These are phyloP conservation scores for Calameuta idolon DNA, from an alignment of 2,888 invertebrate genomes.

Conservation along the genomic window DNA sequence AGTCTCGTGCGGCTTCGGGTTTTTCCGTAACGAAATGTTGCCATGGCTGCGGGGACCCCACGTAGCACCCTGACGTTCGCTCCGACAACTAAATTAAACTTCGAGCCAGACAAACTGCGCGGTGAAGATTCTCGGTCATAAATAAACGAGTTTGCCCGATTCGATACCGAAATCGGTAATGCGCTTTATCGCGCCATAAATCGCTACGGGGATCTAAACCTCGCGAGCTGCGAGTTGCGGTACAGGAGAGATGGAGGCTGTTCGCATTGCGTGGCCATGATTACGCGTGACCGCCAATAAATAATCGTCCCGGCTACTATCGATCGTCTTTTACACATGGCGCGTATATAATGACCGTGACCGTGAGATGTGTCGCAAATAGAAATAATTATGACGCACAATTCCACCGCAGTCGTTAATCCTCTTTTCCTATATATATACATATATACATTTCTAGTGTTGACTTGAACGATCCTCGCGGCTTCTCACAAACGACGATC, in stretches of 20 bases:
- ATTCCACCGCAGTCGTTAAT: slow-evolving; percentile 1
- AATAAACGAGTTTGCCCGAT: slow-evolving; percentile 45
- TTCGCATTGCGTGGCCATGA: slow-evolving; percentile 8
- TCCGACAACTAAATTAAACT: slow-evolving; percentile 39
- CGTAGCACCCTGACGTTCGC: neutral
- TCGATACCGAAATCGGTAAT: slow-evolving; percentile 46
- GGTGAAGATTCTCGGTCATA: slow-evolving; percentile 39
- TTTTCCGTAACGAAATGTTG: neutral
- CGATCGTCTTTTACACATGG: slow-evolving; percentile 21
- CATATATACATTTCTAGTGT: neutral
- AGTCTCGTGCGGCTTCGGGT: neutral
- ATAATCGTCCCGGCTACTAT: slow-evolving; percentile 23
- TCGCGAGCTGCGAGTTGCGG: neutral
- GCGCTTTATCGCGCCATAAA: slow-evolving; percentile 45
- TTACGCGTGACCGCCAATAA: slow-evolving; percentile 13
- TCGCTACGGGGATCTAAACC: slow-evolving; percentile 25
- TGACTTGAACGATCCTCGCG: neutral
- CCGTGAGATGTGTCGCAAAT: slow-evolving; percentile 18
- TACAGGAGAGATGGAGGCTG: slow-evolving; percentile 10
- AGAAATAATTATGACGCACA: slow-evolving; percentile 28
- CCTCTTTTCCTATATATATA: neutral
- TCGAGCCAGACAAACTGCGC: slow-evolving; percentile 41
- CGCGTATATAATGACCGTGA: slow-evolving; percentile 24
- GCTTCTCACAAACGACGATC: neutral
- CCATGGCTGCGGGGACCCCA: neutral